Evolutionary conservation across 2,888 invertebrate species (phyloP), one percentile per base, ranked within the genome.

Genomic region (Monopis laevigella): DNA sequence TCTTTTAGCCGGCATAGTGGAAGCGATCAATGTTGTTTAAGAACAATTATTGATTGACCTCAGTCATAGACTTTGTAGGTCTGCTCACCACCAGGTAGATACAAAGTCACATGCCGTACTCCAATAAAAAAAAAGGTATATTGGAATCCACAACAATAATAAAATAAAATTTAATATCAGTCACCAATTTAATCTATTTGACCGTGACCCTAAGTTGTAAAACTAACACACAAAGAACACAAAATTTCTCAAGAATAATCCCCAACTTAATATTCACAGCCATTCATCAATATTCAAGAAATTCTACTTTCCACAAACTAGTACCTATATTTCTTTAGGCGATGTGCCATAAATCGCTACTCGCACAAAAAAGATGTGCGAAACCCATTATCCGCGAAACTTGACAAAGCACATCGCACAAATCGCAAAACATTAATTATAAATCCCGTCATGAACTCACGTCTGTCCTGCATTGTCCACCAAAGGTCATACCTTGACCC

Each of bases 401-500:
- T 58, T 48, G 55, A 74, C 74, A 73, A 73, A 56, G 48, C 8
- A 48, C 43, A 28, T 36, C 46, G 50, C 58, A 59, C 56, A 56
- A 62, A 54, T 48, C 51, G 56, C 54, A 48, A 56, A 57, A 61
- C 74, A 78, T 80, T 77, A 80, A 78, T 80, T 80, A 80, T 74
- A 71, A 77, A 71, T 73, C 66, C 64, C 60, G 52, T 62, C 66
- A 63, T 62, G 55, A 55, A 48, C 58, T 58, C 59, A 62, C n/a
- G n/a, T 65, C 61, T 61, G 60, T 59, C 55, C 56, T 44, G 53
- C 48, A 64, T 70, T 71, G 71, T 73, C 64, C 65, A 47, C 51
- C 52, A 65, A 58, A 75, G 78, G 78, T 78, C 78, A 74, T 51
- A 57, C 66, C 63, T 73, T 73, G 73, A 77, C 77, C 74, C 80